Evolutionary conservation across 2,888 invertebrate genomes (phyloP).

Genomic region (Nezara viridula): DNA sequence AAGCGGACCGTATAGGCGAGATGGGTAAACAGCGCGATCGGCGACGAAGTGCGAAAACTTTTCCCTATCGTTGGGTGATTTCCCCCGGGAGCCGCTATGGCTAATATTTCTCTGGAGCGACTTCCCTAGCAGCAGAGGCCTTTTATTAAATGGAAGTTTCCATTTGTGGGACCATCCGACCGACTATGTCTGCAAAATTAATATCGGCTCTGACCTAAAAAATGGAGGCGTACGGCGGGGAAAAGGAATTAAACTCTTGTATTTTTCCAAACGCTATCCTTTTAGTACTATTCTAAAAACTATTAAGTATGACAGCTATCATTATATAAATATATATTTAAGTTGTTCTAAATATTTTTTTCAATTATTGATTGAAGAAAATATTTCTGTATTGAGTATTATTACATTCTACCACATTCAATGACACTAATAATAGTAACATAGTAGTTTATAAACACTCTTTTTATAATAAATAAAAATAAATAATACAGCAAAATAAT

Average conservation of each 20-base stretch:
- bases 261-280: not conserved
- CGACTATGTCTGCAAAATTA: constrained; percentile 21
- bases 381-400: no score
- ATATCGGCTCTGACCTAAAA: constrained; percentile 22
- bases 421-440: no score
- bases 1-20: not conserved
- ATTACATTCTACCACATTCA: no score
- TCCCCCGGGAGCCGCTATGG: not conserved
- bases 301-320: no score
- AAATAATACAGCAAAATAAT: no score
- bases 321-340: no score
- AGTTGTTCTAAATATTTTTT: no score
- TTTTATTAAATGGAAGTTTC: constrained; percentile 31
- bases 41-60: not conserved
- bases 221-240: not conserved
- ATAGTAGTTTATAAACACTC: no score
- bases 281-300: not conserved
- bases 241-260: not conserved
- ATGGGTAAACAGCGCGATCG: not conserved
- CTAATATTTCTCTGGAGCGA: constrained; percentile 11
- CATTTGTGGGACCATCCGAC: not conserved
- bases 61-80: not conserved
- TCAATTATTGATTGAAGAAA: no score
- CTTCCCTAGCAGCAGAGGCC: not conserved
- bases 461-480: no score